Evolutionary conservation across 23 tunicate genomes (phyloP).

Genomic region (Halocynthia roretzi): DNA sequence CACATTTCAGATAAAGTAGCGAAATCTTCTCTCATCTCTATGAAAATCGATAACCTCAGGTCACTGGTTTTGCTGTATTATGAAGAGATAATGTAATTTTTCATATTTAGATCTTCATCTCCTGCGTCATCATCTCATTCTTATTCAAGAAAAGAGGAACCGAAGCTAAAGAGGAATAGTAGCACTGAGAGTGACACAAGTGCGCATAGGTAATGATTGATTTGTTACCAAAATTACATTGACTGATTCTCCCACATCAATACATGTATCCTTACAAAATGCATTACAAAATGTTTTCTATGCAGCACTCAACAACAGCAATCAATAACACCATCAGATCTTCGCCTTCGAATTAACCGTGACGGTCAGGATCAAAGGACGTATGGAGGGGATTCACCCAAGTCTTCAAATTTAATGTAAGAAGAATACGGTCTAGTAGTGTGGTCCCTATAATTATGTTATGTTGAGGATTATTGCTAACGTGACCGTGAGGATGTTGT

Average conservation of each 20-base stretch:
- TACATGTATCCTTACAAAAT: too few relatives aligned
- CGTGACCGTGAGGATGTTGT: too few relatives aligned
- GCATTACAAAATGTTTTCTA: not conserved
- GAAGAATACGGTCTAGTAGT: not conserved
- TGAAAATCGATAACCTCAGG: too few relatives aligned
- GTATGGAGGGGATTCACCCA: not conserved
- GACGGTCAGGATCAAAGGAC: not conserved
- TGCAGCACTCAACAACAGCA: slow-evolving; percentile 7
- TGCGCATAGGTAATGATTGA: not conserved
- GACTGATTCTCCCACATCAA: not conserved
- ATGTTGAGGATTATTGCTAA: too few relatives aligned
- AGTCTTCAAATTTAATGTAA: not conserved
- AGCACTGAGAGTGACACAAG: slow-evolving; percentile 8
- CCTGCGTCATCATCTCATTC: not conserved
- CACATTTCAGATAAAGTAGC: too few relatives aligned
- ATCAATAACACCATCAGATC: slow-evolving; percentile 9
- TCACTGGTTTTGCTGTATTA: too few relatives aligned
- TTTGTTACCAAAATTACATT: not conserved
- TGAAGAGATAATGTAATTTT: too few relatives aligned
- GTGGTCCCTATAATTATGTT: too few relatives aligned
- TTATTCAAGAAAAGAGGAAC: not conserved
- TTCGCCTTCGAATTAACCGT: slow-evolving; percentile 3
- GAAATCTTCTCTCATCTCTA: too few relatives aligned
- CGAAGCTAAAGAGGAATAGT: not conserved
- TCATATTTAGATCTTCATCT: too few relatives aligned